Evolutionary conservation across 2,888 invertebrate species (phyloP).

Genomic region (Patella ulyssiponensis): DNA sequence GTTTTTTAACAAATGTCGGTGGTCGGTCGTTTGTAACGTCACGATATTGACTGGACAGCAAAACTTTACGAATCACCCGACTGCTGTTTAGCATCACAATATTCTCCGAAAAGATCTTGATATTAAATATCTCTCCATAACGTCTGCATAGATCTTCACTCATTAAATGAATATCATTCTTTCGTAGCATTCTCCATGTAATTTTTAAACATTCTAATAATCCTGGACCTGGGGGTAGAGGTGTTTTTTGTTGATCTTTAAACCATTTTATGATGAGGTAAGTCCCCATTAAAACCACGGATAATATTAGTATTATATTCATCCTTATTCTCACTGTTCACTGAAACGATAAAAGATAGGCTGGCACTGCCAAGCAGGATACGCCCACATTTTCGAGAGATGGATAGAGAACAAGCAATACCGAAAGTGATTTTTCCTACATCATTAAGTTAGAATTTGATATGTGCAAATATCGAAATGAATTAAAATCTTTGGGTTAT

Average conservation of each 20-base stretch:
- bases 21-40: not conserved
- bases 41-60: not conserved
- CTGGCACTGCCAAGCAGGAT: too few species aligned
- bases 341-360: too few species aligned
- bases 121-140: not conserved
- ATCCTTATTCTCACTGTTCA: not conserved
- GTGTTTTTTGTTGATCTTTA: not conserved
- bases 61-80: not conserved
- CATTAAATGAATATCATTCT: not conserved
- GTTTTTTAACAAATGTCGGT: not conserved
- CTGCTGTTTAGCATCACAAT: not conserved
- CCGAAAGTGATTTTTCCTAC: too few species aligned
- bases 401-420: too few species aligned
- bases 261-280: not conserved
- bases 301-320: not conserved
- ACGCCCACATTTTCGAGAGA: too few species aligned
- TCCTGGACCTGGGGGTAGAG: not conserved
- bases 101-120: not conserved
- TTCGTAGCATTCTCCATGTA: not conserved
- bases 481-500: too few species aligned
- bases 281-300: not conserved
- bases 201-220: not conserved
- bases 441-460: too few species aligned
- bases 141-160: not conserved
- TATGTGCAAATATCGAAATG: too few species aligned